Base-by-base conservation (phyloP, 1,140 invertebrate species). In the Lasioglossum baleicum region DNA sequence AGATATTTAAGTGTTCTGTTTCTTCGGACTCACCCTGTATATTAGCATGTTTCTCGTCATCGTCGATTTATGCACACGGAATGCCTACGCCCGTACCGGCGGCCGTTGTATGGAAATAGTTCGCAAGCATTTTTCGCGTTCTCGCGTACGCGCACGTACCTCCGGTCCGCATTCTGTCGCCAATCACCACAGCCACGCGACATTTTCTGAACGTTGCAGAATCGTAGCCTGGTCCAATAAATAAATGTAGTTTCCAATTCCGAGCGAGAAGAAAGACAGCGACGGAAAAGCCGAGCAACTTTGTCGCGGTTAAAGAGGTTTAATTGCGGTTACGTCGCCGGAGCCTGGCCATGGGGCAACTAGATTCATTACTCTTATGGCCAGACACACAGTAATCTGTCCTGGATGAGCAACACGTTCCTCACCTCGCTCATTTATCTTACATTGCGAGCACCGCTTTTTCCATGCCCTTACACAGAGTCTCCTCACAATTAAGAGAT, bases 11-110 rank as follows among this genome's bases (percentile, higher is more conserved):
- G n/a, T n/a, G n/a, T n/a, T n/a, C n/a, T n/a, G n/a, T n/a, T n/a
- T n/a, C n/a, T n/a, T n/a, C n/a, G n/a, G n/a, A n/a, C n/a, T n/a
- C n/a, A 35, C 35, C 44, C 2, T 11, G 44, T 44, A 13, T 2
- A 75, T 84, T 76, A 65, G 77, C 81, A 44, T 84, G 70, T 31
- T 48, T 80, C 13, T 31, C 60, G 20, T 75, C 81, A 51, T 83
- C 69, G 53, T 80, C 72, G 69, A 64, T 80, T 84, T 75, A 73
- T 80, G 66, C 53, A 11, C 40, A 11, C 2, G 2, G 11, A 22
- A 8, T 42, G 20, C 13, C 42, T 48, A 48, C 44, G 44, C 44
- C 13, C 26, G 65, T 35, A 71, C 67, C 20, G 48, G 31, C 68
- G 3, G 65, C 4, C 7, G 48, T 64, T 40, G 44, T 17, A 64